A percentile compares a stretch with the other conserved stretches of the same genome.
phyloP scores from a whole-genome alignment of 64 coral and sea anemone genomes.

The Trachythela sp. region DNA sequence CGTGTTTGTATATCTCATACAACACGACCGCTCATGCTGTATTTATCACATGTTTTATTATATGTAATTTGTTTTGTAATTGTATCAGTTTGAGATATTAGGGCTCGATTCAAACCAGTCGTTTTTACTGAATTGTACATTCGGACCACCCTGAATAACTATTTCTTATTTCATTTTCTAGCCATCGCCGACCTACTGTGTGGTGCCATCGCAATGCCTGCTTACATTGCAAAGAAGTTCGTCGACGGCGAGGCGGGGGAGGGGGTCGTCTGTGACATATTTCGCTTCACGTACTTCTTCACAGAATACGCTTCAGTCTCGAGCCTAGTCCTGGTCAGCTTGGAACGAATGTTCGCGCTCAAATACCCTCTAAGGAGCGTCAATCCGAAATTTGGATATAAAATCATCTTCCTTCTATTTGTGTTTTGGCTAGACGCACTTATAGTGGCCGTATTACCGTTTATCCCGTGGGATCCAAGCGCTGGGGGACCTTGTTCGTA shows the following conservation, averaged over 20 bases:
- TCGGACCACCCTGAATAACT: no score
- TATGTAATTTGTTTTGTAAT: no score
- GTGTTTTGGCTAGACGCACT: not conserved
- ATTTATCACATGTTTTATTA: no score
- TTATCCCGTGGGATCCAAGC: not conserved
- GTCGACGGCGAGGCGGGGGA: not conserved
- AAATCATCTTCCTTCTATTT: not conserved
- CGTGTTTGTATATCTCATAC: no score
- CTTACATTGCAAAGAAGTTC: constrained; percentile 8
- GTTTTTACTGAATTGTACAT: no score
- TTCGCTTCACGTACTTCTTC: constrained; percentile 13
- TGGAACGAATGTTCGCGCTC: not conserved
- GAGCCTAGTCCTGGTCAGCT: not conserved
- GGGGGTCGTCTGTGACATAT: not conserved
- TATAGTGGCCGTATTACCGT: not conserved
- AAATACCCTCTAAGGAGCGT: not conserved
- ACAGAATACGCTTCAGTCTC: not conserved
- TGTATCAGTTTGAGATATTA: no score
- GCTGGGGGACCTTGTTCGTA: not conserved
- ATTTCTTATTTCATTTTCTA: not conserved
- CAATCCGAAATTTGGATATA: not conserved
- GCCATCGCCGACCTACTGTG: not conserved
- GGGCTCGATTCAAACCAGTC: no score
- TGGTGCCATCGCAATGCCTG: not conserved
- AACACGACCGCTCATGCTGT: no score